Base-by-base conservation (phyloP, 1,140 invertebrate genomes). In the Drosophila tropicalis region DNA sequence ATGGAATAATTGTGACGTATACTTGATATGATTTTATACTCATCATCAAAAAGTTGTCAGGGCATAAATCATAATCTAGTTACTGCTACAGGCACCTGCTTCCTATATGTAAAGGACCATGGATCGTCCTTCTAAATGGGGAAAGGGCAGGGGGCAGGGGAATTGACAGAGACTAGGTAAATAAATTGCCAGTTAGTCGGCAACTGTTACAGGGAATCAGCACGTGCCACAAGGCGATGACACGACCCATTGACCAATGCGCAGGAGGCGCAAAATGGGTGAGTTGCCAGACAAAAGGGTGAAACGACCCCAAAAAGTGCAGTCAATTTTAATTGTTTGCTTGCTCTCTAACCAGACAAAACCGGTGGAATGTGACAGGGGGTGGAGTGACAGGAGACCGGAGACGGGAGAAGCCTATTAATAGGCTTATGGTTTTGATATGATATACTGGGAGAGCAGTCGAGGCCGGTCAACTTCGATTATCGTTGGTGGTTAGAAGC, bases 261-360 rank as follows among this genome's bases (percentile, higher is more conserved):
- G 55, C 55, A 57, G 40, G 6, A 36, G 17, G 22, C 3, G 36
- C 36, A 39, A 39, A 39, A 5, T 29, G 36, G 36, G 36, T 13
- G 41, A 5, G 22, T 22, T 25, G 10, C 2, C 44, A 12, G 55
- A 3, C 7, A 1, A 12, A 36, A 6, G 17, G 47, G 6, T 36
- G 10, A 36, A 9, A 39, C 17, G 56, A 34, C 25, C 40, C 73
- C 65, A 75, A 74, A 87, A 89, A 87, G 84, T 89, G 83, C 72
- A 87, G 83, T 87, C 83, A 87, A 89, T 87, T 87, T 89, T 89
- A 87, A 87, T 87, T 87, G 83, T 86, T 87, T 87, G 83, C 77
- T 80, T 70, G 83, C 87, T 83, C 79, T 76, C 83, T 79, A 79
- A 74, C 83, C 44, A 12, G 44, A 22, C 44, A 22, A 51, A 39